Evolutionary conservation across 2,797 vertebrate species (phyloP).

Genomic region (Acrocephalus scirpaceus): DNA sequence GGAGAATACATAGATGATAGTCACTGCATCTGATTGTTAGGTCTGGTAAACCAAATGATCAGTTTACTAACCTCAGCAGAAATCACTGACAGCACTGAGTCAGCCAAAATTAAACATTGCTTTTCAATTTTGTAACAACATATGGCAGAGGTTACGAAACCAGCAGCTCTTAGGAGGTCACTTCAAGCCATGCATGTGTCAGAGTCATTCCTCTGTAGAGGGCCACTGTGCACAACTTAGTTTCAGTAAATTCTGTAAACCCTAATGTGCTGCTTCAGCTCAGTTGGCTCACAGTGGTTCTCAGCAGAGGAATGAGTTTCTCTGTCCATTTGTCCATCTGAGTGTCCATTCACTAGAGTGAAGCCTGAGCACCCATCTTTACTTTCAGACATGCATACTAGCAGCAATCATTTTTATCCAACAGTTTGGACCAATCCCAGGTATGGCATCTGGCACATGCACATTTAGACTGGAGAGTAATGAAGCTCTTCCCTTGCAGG

Average conservation of each 20-base stretch:
- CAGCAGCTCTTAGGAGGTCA: neutral
- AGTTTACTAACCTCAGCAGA: neutral
- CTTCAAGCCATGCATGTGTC: neutral
- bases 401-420: neutral
- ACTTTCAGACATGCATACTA: neutral
- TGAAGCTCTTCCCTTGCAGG: slow-evolving; percentile 28
- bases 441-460: neutral
- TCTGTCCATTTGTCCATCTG: neutral
- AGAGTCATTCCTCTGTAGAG: neutral
- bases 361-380: neutral
- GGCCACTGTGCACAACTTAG: neutral
- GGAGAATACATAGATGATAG: neutral
- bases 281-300: neutral
- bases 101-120: neutral
- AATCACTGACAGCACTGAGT: neutral
- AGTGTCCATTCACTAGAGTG: neutral
- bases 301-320: neutral
- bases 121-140: neutral
- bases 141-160: neutral
- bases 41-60: neutral
- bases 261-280: neutral
- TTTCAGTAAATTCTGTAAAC: neutral
- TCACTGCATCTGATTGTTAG: neutral
- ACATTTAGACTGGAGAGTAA: neutral
- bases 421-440: neutral